A percentile compares a stretch with the other conserved stretches of the same genome.
These are phyloP conservation scores for Caradrina clavipalpis DNA, from an alignment of 2,888 invertebrate genomes.

Conservation along the genomic window DNA sequence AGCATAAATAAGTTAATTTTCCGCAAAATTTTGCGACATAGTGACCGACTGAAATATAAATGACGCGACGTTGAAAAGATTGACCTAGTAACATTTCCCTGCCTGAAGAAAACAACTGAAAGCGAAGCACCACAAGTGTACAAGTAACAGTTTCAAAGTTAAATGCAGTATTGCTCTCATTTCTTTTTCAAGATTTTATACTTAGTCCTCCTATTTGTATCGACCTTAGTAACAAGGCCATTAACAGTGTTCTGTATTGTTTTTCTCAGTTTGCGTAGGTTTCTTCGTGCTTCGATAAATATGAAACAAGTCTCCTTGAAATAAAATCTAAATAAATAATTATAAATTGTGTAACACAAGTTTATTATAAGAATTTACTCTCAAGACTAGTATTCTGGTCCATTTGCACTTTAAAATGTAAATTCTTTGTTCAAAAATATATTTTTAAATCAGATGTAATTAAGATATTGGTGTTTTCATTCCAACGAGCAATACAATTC, in stretches of 20 bases:
- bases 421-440: too few relatives aligned
- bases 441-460: too few relatives aligned
- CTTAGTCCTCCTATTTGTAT: background rate
- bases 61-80: conserved; percentile 18
- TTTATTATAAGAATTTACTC: background rate
- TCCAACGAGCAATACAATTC: too few relatives aligned
- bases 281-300: background rate
- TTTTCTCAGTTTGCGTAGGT: background rate
- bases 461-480: too few relatives aligned
- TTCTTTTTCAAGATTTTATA: conserved; percentile 22
- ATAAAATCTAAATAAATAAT: too few relatives aligned
- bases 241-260: conserved; percentile 1
- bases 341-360: background rate
- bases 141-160: conserved; percentile 13
- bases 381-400: too few relatives aligned
- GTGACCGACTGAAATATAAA: conserved; percentile 9
- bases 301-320: too few relatives aligned
- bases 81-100: conserved; percentile 48
- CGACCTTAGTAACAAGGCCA: background rate
- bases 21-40: background rate
- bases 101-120: conserved; percentile 25
- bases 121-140: conserved; percentile 9
- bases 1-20: background rate
- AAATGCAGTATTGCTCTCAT: conserved; percentile 22
- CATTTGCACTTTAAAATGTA: too few relatives aligned